phyloP scores from a whole-genome alignment of 2,113 vertebrate species.

The Zeus faber region DNA sequence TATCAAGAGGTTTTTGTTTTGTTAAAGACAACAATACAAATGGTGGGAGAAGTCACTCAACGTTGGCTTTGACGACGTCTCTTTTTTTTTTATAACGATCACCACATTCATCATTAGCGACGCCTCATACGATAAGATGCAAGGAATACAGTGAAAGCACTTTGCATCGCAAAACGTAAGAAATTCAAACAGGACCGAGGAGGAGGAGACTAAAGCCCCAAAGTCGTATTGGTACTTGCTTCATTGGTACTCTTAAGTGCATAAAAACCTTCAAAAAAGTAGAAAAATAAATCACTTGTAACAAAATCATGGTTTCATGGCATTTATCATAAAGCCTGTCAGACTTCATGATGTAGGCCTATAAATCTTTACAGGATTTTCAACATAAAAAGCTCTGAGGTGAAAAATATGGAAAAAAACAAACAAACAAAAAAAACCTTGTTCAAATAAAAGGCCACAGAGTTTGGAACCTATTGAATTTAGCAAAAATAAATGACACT shows the following conservation, averaged over 20 bases:
- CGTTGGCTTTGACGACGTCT: constrained; percentile 21
- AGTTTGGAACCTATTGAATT: constrained; percentile 42
- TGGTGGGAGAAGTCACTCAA: constrained; percentile 15
- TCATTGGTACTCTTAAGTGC: constrained; percentile 56
- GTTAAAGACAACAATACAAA: too few species aligned
- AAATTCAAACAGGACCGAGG: constrained; percentile 35
- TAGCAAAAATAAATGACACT: neutral
- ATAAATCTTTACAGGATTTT: constrained; percentile 54
- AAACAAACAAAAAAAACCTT: constrained; percentile 18
- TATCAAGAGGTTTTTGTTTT: constrained; percentile 26
- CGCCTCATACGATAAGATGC: constrained; percentile 45
- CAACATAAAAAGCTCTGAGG: constrained; percentile 31
- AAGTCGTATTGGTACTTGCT: constrained; percentile 50
- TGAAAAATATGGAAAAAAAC: constrained; percentile 29
- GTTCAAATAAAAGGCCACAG: constrained; percentile 58
- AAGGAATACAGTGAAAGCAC: constrained; percentile 55
- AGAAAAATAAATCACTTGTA: constrained; percentile 74
- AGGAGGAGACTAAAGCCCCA: constrained; percentile 59
- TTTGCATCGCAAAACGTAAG: constrained; percentile 41
- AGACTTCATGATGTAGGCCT: constrained; percentile 48
- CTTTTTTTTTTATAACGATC: constrained; percentile 17
- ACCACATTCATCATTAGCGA: constrained; percentile 35
- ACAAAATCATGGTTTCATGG: constrained; percentile 69
- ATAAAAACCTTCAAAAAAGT: constrained; percentile 58
- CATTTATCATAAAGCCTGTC: constrained; percentile 43